Percentiles rank a stretch among this genome's conserved stretches.
Conservation (phyloP, 2,888 invertebrate genomes). For the Rhingia campestris region DNA sequence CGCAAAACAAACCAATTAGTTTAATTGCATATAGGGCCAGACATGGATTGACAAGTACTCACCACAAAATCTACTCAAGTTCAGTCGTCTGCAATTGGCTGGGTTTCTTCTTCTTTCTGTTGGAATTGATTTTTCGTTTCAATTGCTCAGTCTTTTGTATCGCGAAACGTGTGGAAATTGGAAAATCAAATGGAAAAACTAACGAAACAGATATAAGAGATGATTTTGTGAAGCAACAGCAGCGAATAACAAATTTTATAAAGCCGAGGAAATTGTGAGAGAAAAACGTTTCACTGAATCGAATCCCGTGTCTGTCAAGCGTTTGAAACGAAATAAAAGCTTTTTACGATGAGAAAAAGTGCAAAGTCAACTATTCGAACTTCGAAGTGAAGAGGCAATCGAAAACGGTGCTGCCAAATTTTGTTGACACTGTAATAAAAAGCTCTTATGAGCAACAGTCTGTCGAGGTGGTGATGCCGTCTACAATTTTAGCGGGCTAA, state of each 20-base stretch:
- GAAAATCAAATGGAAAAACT: conserved; percentile 6
- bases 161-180: conserved; percentile 8
- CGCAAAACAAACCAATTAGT: conserved; percentile 53
- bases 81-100: neutral
- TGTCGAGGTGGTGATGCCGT: too few species aligned
- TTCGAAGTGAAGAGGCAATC: too few species aligned
- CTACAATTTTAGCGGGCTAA: too few species aligned
- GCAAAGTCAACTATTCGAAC: conserved; percentile 7
- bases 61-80: conserved; percentile 36
- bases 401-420: too few species aligned
- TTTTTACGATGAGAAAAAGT: conserved; percentile 27
- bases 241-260: conserved; percentile 16
- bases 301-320: neutral
- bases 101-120: neutral
- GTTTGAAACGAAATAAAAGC: conserved; percentile 50
- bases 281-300: conserved; percentile 29
- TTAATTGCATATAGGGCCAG: conserved; percentile 36
- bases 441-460: too few species aligned
- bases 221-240: conserved; percentile 27
- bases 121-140: conserved; percentile 48
- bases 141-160: neutral
- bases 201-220: conserved; percentile 14
- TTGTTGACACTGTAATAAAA: too few species aligned
- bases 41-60: conserved; percentile 23
- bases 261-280: conserved; percentile 49